Base-by-base conservation (phyloP, 2,113 vertebrate genomes). In the Ciconia maguari region DNA sequence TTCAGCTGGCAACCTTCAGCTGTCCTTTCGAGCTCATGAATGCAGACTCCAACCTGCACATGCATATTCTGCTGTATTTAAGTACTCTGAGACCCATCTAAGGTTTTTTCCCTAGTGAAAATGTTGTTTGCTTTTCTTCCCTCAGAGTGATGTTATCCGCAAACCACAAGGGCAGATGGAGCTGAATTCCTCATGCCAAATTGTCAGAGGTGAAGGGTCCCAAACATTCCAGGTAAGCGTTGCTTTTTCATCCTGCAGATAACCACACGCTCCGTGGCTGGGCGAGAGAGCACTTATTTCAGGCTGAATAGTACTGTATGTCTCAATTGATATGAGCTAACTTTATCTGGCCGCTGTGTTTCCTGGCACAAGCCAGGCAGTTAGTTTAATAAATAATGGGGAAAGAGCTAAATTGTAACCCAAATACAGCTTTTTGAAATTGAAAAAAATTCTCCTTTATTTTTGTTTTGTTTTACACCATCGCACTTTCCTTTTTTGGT, bases 81-180 rank as follows among this genome's bases (percentile, higher is more conserved):
- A 60, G 41, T 93, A 75, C 54, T 81, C 17, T 32, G 51, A 86
- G 54, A 77, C 14, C 20, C 8, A 65, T n/a, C 21, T 75, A 68
- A 55, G 15, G 10, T 6, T 80, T 70, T 70, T 79, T 76, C 68
- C 21, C 49, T 71, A 34, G 41, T 72, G 58, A 83, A 82, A 58
- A 69, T n/a, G 10, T n/a, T 30, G 13, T 77, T 93, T 84, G 51
- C 18, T 83, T 91, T 88, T 89, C 51, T 84, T 62, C 77, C 55
- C 79, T 58, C 93, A 99, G 99, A 99, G 99, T 55, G 99, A 99
- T 5, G 98, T 99, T 84, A 99, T 99, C 97, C 97, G 97, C 95
- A 99, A 99, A 94, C 99, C 99, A 74, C 98, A 99, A 96, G 99
- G 99, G 76, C 99, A 98, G 97, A 98, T 99, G 82, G 98, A 99